These are phyloP conservation scores for Vandiemenella viatica DNA, from an alignment of 2,888 invertebrate species.

Conservation along the genomic window DNA sequence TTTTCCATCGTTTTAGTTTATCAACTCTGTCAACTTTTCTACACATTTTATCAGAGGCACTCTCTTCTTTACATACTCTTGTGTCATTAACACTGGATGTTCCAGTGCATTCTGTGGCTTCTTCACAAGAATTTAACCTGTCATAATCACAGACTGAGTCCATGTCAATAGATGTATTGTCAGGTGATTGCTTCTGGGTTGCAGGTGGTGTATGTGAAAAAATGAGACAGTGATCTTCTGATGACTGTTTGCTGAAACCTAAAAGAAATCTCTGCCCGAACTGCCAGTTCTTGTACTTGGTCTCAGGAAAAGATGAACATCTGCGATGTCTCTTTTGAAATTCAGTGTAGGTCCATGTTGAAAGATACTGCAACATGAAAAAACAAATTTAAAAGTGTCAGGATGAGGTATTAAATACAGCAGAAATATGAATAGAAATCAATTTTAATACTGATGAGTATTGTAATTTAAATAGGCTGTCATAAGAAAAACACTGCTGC, in stretches of 20 bases:
- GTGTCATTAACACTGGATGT: background rate
- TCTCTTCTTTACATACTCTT: background rate
- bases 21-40: background rate
- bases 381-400: constrained; percentile 1
- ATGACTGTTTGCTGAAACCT: constrained; percentile 4
- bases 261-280: constrained; percentile 1
- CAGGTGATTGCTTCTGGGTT: too few relatives aligned
- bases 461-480: too few relatives aligned
- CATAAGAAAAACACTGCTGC: too few relatives aligned
- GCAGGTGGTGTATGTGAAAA: too few relatives aligned
- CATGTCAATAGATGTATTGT: too few relatives aligned
- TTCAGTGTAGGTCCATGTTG: constrained; percentile 23
- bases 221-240: too few relatives aligned
- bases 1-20: background rate
- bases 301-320: constrained; percentile 39
- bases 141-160: too few relatives aligned
- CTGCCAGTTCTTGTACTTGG: constrained; percentile 11
- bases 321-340: constrained; percentile 35
- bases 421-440: background rate
- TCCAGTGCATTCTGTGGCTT: background rate
- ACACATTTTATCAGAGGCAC: too few relatives aligned
- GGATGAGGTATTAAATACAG: background rate
- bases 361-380: constrained; percentile 23
- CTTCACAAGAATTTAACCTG: background rate
- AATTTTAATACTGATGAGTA: background rate